A percentile compares a stretch with the other conserved stretches of the same genome.
phyloP scores from a whole-genome alignment of 2,888 invertebrate genomes.

The Euproctis similis region DNA sequence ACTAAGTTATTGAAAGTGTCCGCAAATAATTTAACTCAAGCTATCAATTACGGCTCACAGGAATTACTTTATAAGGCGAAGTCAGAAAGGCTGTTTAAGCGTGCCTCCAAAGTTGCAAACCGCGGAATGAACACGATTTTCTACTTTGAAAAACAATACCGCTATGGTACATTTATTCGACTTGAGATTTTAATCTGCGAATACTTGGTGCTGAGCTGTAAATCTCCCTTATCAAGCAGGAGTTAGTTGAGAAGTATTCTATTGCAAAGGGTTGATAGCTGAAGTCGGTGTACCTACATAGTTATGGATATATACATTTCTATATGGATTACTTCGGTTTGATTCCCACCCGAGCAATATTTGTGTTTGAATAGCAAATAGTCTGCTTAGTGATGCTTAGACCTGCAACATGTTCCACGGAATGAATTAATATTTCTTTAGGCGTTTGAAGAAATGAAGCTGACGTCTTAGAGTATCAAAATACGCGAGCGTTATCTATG shows the following conservation, averaged over 20 bases:
- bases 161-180: constrained; percentile 52
- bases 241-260: constrained; percentile 20
- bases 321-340: no score
- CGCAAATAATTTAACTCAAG: background rate
- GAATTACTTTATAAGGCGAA: constrained; percentile 20
- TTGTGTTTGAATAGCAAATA: no score
- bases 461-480: no score
- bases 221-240: constrained; percentile 18
- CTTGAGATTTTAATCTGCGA: constrained; percentile 40
- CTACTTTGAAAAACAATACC: constrained; percentile 50
- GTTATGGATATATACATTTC: no score
- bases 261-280: constrained; percentile 21
- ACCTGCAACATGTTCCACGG: no score
- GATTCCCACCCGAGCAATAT: no score
- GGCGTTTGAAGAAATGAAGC: no score
- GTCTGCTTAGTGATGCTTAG: no score
- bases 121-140: constrained; percentile 45
- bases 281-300: no score
- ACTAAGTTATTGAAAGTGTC: background rate
- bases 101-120: constrained; percentile 23
- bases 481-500: no score
- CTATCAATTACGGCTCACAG: constrained; percentile 2
- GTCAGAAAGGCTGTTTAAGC: constrained; percentile 12
- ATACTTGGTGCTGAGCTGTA: constrained; percentile 15
- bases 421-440: no score